Percentiles rank a stretch among this genome's conserved stretches.
phyloP scores from a whole-genome alignment of 2,113 vertebrate genomes.

The Tachysurus fulvidraco region DNA sequence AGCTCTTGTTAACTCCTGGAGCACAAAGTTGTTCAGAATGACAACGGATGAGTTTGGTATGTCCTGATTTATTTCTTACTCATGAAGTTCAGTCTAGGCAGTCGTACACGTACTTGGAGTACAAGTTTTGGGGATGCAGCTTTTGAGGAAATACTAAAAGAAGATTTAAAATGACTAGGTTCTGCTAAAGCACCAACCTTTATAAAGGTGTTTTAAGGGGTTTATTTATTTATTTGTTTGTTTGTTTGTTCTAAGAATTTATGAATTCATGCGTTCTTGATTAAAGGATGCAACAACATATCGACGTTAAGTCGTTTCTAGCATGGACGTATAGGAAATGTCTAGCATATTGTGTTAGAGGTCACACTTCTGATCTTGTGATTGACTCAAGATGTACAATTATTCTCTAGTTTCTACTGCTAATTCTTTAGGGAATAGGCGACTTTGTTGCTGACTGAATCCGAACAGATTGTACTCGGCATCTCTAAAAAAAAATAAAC shows the following conservation, averaged over 20 bases:
- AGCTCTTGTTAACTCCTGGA: background rate
- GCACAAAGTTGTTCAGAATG: background rate
- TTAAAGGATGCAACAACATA: background rate
- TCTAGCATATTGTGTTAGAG: background rate
- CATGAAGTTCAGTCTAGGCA: background rate
- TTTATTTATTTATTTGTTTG: background rate
- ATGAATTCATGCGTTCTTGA: background rate
- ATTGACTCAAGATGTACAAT: background rate
- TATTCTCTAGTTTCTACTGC: background rate
- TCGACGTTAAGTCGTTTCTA: background rate
- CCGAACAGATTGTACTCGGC: constrained; percentile 58
- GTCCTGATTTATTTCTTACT: background rate
- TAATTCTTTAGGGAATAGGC: background rate
- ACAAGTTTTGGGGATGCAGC: background rate
- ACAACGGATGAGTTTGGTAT: background rate
- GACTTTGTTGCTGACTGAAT: background rate
- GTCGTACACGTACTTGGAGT: background rate
- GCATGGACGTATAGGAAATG: background rate
- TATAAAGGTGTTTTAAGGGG: background rate
- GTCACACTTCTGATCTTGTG: background rate
- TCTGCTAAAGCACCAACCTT: background rate
- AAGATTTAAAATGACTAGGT: background rate
- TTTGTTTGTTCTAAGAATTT: background rate
- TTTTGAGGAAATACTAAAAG: background rate
- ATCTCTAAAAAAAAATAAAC: constrained; percentile 62